Base-by-base conservation (phyloP, 2,888 invertebrate species). In the Caenorhabditis sp. region DNA sequence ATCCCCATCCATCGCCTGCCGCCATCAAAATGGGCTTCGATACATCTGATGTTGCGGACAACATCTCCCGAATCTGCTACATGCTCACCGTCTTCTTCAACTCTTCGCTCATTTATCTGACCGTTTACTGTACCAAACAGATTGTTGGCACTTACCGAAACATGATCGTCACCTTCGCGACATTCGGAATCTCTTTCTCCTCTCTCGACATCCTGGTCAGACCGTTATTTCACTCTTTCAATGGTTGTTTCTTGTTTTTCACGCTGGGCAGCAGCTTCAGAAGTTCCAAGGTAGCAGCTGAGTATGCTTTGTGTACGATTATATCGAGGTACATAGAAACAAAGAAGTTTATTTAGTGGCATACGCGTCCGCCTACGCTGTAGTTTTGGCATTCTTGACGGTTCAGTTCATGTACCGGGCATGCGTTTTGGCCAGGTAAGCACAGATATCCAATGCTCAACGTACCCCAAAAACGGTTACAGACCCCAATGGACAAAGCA, bases 211-310 rank as follows among this genome's bases (percentile, higher is more conserved):
- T 52, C 6, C 22, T 53, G 1, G 52, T 63, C 1, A 13, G 62
- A 22, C 62, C 48, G 22, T 32, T 68, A 30, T 58, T 68, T 30
- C 68, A 68, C 32, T 68, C 68, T 2, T 68, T 52, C 35, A 68
- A 68, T 11, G 58, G 68, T 0, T 68, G 58, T 39, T 48, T 58
- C 11, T 20, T 68, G 6, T 68, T 35, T 15, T 68, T 68, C 41
- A 58, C 58, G 26, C 41, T 68, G n/a, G 52, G 52, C 9, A 50
- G 68, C 24, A 8, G 22, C 2, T 58, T 68, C 35, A 32, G 35
- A 0, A 22, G 27, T 1, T 58, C 50, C 1, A 65, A 65, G 13
- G 15, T 7, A 2, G 9, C 30, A 1, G 1, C 63, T 2, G 63
- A 65, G 15, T 6, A 26, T 9, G 15, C 20, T 8, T 20, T 61